These are phyloP conservation scores for Natator depressus DNA, from an alignment of 2,113 vertebrate species.

Conservation along the genomic window DNA sequence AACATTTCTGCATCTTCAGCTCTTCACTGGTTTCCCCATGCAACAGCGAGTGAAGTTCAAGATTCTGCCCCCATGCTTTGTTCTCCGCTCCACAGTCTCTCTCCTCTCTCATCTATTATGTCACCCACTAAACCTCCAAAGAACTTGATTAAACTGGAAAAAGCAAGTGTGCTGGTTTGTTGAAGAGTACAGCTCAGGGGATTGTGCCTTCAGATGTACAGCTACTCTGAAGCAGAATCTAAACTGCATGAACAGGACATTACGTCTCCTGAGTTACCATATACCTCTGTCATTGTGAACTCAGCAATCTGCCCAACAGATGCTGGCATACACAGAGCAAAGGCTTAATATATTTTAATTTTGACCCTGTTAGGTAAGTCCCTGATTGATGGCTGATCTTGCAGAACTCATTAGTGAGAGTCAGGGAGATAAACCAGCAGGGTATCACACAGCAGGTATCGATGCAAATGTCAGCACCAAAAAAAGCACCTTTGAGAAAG, in stretches of 20 bases:
- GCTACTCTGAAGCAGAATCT: neutral
- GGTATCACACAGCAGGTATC: neutral
- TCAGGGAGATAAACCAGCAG: neutral
- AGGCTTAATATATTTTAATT: accelerated
- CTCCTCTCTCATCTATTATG: neutral
- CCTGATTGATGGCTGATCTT: neutral
- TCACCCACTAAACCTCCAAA: accelerated
- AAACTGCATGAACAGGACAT: neutral
- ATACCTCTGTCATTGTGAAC: accelerated
- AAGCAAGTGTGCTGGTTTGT: accelerated
- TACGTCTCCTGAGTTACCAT: neutral
- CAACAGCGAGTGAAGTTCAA: slow-evolving; percentile 35
- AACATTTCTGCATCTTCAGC: slow-evolving; percentile 18
- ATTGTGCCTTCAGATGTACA: neutral
- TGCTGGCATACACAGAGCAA: neutral
- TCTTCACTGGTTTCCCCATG: slow-evolving; percentile 19
- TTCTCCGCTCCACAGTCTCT: neutral
- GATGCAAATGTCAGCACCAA: neutral
- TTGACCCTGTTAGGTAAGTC: neutral
- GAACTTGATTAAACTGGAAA: neutral
- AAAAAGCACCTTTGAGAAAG: neutral
- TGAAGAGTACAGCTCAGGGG: neutral
- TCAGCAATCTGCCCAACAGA: accelerated
- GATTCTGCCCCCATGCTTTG: neutral
- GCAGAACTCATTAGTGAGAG: neutral